Conservation (phyloP, 2,113 vertebrate species). For the Nerophis lumbriciformis region DNA sequence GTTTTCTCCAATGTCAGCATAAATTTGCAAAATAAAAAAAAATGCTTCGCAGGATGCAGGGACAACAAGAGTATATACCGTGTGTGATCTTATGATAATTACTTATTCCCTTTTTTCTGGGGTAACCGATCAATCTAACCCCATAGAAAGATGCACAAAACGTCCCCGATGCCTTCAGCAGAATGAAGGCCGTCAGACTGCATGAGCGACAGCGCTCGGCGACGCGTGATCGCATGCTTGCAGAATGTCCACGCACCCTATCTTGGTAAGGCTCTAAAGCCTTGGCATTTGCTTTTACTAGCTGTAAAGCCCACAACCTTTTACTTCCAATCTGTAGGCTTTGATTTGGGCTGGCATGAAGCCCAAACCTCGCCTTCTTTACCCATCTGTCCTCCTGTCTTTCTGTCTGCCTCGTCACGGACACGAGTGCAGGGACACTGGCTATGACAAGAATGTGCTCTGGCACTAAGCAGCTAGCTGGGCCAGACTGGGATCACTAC, state of each 20-base stretch:
- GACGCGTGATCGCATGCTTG: conserved; percentile 19
- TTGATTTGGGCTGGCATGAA: conserved; percentile 37
- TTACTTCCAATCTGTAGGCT: conserved; percentile 54
- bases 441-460: not conserved
- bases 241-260: conserved; percentile 23
- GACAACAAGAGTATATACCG: conserved; percentile 57
- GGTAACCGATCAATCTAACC: not conserved
- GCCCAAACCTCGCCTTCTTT: conserved; percentile 32
- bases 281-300: conserved; percentile 56
- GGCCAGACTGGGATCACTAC: too few relatives aligned
- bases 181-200: conserved; percentile 20
- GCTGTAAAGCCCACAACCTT: conserved; percentile 59
- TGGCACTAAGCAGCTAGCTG: not conserved
- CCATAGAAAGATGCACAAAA: too few relatives aligned
- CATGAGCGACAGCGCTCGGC: conserved; percentile 8
- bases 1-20: conserved; percentile 78
- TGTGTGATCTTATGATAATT: conserved; percentile 4
- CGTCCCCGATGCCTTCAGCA: too few relatives aligned
- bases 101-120: not conserved
- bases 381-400: conserved; percentile 43
- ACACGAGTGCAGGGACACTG: not conserved
- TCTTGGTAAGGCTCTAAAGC: conserved; percentile 54
- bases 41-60: conserved; percentile 63
- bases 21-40: conserved; percentile 77
- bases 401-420: conserved; percentile 4